These are phyloP conservation scores for Reticulitermes speratus DNA, from an alignment of 1,140 invertebrate genomes.

Conservation along the genomic window DNA sequence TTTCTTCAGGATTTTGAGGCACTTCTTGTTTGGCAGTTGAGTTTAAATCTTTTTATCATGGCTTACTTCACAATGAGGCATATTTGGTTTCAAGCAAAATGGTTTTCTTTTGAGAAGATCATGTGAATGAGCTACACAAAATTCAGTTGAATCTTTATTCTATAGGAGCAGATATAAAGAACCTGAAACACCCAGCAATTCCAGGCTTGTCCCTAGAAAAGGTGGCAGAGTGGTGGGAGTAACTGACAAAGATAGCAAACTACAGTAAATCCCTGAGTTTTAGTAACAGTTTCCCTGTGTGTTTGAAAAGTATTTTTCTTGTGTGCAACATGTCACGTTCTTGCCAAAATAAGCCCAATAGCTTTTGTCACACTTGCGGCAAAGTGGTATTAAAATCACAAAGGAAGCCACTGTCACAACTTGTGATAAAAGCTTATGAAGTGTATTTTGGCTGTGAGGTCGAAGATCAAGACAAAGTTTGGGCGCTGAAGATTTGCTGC, in stretches of 20 bases:
- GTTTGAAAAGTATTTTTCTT: too few relatives aligned
- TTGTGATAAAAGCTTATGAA: too few relatives aligned
- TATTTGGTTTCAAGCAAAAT: not conserved
- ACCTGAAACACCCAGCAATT: not conserved
- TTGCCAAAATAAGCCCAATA: too few relatives aligned
- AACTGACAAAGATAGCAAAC: slow-evolving; percentile 10
- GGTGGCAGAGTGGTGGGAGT: not conserved
- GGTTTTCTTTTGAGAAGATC: slow-evolving; percentile 58
- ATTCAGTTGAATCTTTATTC: slow-evolving; percentile 71
- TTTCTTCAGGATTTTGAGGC: not conserved
- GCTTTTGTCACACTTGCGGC: too few relatives aligned
- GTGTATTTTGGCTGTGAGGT: too few relatives aligned
- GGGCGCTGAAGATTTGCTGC: too few relatives aligned
- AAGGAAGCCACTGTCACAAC: too few relatives aligned
- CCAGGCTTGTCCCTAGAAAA: not conserved
- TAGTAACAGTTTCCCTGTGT: too few relatives aligned
- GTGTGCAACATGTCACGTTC: too few relatives aligned
- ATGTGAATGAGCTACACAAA: slow-evolving; percentile 69
- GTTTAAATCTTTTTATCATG: not conserved
- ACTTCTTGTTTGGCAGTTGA: not conserved
- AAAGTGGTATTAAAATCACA: too few relatives aligned
- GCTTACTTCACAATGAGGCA: not conserved
- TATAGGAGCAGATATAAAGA: slow-evolving; percentile 63
- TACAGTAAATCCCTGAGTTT: too few relatives aligned
- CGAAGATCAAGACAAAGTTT: too few relatives aligned